Evolutionary conservation across 2,113 vertebrate genomes (phyloP).

Genomic region (Chrysemys picta): DNA sequence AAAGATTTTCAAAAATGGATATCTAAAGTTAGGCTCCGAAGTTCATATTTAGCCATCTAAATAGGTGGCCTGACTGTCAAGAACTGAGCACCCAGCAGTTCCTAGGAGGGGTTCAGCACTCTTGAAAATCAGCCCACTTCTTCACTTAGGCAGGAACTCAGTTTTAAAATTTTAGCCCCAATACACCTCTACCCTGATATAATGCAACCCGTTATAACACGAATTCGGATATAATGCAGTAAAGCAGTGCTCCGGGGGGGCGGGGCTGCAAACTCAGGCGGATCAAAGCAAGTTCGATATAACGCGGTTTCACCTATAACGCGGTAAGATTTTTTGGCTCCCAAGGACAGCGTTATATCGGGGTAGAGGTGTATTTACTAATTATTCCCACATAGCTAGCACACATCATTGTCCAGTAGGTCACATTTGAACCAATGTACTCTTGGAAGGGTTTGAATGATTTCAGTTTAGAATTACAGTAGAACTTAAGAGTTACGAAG

Average conservation of each 20-base stretch:
- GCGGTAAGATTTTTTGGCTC: no score
- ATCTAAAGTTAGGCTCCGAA: slow-evolving; percentile 64
- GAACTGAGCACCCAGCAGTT: slow-evolving; percentile 2
- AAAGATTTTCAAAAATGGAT: slow-evolving; percentile 54
- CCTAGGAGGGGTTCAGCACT: slow-evolving; percentile 17
- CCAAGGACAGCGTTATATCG: no score
- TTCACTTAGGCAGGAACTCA: neutral
- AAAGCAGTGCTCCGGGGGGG: no score
- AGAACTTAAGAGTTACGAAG: no score
- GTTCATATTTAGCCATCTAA: slow-evolving; percentile 61
- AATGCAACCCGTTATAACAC: no score
- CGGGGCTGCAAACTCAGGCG: no score
- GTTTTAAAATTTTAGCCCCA: neutral
- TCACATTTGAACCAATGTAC: neutral
- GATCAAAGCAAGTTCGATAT: no score
- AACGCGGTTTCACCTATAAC: no score
- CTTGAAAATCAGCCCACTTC: neutral
- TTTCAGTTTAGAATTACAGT: neutral
- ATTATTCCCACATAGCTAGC: neutral
- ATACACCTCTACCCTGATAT: neutral
- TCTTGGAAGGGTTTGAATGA: neutral
- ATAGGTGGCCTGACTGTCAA: slow-evolving; percentile 59
- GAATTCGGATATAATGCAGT: no score
- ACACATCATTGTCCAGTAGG: neutral
- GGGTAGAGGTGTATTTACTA: neutral